Evolutionary conservation across 2,113 vertebrate genomes (phyloP).

Genomic region (Hemicordylus capensis): DNA sequence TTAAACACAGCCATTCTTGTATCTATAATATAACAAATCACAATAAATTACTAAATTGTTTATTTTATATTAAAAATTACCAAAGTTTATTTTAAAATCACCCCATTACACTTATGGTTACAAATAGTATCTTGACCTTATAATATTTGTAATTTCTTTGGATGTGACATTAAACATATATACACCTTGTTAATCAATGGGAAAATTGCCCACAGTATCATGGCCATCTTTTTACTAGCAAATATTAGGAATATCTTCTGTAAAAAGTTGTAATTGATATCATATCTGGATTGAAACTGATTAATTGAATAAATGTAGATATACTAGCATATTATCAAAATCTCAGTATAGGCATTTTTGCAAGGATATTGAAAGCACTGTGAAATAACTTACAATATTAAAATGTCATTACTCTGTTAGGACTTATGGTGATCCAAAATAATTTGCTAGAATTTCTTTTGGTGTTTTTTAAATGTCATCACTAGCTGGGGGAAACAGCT

Average conservation of each 20-base stretch:
- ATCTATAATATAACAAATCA: conserved; percentile 76
- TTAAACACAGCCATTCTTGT: conserved; percentile 96
- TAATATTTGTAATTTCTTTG: not conserved
- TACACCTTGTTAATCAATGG: not conserved
- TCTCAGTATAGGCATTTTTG: not conserved
- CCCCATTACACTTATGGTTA: not conserved
- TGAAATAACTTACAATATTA: not conserved
- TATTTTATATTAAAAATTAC: too few relatives aligned
- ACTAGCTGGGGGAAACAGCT: too few relatives aligned
- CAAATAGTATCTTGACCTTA: not conserved
- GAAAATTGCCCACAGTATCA: not conserved
- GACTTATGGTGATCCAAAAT: too few relatives aligned
- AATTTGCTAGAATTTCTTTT: too few relatives aligned
- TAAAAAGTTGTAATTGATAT: not conserved
- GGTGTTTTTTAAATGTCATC: too few relatives aligned
- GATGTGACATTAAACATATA: not conserved
- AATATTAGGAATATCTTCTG: not conserved
- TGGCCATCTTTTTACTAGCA: not conserved
- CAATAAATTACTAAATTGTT: conserved; percentile 38
- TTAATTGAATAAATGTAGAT: not conserved
- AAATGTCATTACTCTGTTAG: too few relatives aligned
- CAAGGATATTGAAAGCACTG: not conserved
- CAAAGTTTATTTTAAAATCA: conserved; percentile 10
- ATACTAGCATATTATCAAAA: not conserved
- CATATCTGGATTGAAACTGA: not conserved